A percentile compares a stretch with the other conserved stretches of the same genome.
Evolutionary conservation across 1,140 invertebrate species (phyloP).

Genomic region (Mya arenaria): DNA sequence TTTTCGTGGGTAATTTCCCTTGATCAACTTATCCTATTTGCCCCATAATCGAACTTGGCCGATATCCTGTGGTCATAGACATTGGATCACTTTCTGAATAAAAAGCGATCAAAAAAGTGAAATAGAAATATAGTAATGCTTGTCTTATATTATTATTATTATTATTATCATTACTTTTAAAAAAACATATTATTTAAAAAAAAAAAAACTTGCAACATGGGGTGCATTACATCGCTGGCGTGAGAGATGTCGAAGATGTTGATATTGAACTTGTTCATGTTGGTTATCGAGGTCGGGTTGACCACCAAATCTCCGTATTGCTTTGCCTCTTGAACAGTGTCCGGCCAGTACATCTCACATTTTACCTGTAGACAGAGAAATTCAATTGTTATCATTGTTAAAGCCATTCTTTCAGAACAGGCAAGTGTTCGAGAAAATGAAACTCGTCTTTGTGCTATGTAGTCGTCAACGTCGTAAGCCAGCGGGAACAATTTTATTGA

Average conservation of each 20-base stretch:
- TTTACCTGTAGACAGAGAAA: constrained; percentile 58
- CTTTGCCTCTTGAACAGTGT: constrained; percentile 56
- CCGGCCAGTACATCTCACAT: constrained; percentile 71
- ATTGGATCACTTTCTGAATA: neutral
- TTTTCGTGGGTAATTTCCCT: too few species aligned
- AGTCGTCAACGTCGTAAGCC: too few species aligned
- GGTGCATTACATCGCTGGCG: constrained; percentile 57
- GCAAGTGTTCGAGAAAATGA: too few species aligned
- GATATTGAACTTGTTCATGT: constrained; percentile 66
- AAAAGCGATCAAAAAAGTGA: neutral
- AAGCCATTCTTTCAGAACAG: too few species aligned
- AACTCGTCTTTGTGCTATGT: too few species aligned
- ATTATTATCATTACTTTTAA: neutral
- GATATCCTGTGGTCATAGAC: too few species aligned
- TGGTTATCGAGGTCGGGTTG: constrained; percentile 59
- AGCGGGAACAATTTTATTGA: too few species aligned
- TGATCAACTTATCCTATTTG: too few species aligned
- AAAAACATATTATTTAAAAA: neutral
- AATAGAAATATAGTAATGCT: neutral
- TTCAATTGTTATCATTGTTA: too few species aligned
- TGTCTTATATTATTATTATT: neutral
- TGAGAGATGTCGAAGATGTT: constrained; percentile 62
- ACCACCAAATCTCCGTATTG: constrained; percentile 70
- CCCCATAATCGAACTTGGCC: too few species aligned
- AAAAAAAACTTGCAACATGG: neutral